Percentiles rank a stretch among this genome's conserved stretches.
These are phyloP conservation scores for Engystomops pustulosus DNA, from an alignment of 2,113 vertebrate genomes.

Conservation along the genomic window DNA sequence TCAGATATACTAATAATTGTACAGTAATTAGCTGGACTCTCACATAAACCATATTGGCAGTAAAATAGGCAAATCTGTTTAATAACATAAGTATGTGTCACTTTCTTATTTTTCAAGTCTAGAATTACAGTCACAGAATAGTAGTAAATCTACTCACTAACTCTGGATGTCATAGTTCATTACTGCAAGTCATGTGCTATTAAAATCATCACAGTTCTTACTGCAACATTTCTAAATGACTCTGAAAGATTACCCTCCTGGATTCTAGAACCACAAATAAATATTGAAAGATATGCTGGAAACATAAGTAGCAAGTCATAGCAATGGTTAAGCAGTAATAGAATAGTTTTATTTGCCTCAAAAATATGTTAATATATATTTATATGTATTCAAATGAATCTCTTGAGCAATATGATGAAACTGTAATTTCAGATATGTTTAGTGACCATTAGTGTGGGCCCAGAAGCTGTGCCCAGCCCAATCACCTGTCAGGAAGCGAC, in stretches of 20 bases:
- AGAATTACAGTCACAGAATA: slow-evolving; percentile 49
- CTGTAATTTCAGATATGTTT: too few relatives aligned
- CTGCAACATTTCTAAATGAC: slow-evolving; percentile 20
- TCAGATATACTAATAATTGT: slow-evolving; percentile 31
- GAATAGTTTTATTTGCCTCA: too few relatives aligned
- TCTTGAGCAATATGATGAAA: too few relatives aligned
- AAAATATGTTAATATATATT: too few relatives aligned
- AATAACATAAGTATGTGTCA: slow-evolving; percentile 45
- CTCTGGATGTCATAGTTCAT: slow-evolving; percentile 18
- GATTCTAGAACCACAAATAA: slow-evolving; percentile 18
- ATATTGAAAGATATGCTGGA: background rate
- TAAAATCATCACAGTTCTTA: slow-evolving; percentile 33
- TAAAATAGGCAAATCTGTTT: slow-evolving; percentile 32
- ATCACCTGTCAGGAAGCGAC: too few relatives aligned
- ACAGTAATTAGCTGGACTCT: slow-evolving; percentile 13
- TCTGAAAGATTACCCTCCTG: slow-evolving; percentile 31
- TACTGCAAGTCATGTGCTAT: slow-evolving; percentile 51
- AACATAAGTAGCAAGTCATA: slow-evolving; percentile 7
- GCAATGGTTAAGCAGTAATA: too few relatives aligned
- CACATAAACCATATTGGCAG: slow-evolving; percentile 16
- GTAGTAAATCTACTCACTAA: slow-evolving; percentile 45
- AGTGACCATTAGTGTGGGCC: too few relatives aligned
- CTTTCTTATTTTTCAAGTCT: slow-evolving; percentile 47
- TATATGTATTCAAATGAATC: too few relatives aligned
- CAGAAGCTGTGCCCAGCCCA: too few relatives aligned